Percentiles rank a stretch among this genome's conserved stretches.
Evolutionary conservation across 2,113 vertebrate species (phyloP).

Genomic region (Leptobrachium ailaonicum): DNA sequence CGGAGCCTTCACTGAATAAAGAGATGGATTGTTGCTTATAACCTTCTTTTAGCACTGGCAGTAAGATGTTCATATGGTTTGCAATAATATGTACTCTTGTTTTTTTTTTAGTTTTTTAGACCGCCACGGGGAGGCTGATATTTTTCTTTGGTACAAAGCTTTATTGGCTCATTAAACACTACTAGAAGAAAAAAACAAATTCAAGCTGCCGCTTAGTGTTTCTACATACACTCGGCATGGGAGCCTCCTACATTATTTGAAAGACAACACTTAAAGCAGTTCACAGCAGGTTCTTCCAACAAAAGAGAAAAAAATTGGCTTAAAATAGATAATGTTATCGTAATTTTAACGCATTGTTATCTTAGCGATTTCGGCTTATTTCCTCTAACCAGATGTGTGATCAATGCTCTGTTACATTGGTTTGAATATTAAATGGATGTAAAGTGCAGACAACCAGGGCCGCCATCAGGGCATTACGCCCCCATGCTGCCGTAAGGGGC

Average conservation of each 20-base stretch:
- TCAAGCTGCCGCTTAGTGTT: slow-evolving; percentile 21
- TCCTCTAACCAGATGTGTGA: no score
- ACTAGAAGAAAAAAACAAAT: slow-evolving; percentile 40
- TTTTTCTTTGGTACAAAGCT: slow-evolving; percentile 31
- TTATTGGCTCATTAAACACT: slow-evolving; percentile 43
- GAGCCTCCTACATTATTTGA: slow-evolving; percentile 22
- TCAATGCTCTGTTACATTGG: no score
- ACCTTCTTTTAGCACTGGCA: background rate
- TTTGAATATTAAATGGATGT: no score
- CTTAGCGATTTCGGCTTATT: no score
- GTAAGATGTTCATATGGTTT: slow-evolving; percentile 26
- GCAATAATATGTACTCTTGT: background rate
- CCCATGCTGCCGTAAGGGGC: no score
- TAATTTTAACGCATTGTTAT: no score
- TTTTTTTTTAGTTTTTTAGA: background rate
- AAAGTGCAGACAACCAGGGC: no score
- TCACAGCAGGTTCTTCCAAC: slow-evolving; percentile 18
- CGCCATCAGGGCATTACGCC: no score
- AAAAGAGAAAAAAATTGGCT: slow-evolving; percentile 10
- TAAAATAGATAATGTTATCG: background rate
- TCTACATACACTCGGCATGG: slow-evolving; percentile 32
- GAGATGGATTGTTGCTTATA: background rate
- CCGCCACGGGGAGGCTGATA: slow-evolving; percentile 20
- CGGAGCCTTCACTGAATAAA: background rate
- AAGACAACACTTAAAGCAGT: slow-evolving; percentile 27